Evolutionary conservation across 2,888 invertebrate species (phyloP), one percentile per base, ranked within the genome.

Genomic region (Tanaodytes sp.): DNA sequence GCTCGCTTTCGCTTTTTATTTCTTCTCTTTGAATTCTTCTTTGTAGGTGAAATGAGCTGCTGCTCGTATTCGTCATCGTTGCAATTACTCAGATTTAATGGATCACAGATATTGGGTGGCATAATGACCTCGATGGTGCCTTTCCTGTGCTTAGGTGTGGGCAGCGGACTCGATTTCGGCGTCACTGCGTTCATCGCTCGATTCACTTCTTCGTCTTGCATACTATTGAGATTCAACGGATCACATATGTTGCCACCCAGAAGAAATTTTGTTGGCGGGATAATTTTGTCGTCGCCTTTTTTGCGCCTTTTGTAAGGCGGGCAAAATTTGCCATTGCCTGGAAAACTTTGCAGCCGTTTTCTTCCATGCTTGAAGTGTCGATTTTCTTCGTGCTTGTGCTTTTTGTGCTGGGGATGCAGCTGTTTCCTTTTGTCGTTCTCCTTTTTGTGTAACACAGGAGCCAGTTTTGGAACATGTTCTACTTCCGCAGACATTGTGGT

Each of bases 171-270:
- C 23, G 95, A 95, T 80, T 94, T 93, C 52, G 97, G 97, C 12
- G 97, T 97, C 0, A 93, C 92, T n/a, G 93, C 92, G 86, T 94
- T 94, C 89, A 94, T 92, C 5, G 92, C 92, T 75, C 92, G 88
- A 77, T 91, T 91, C 15, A 91, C 87, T 76, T 92, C 92, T 82
- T 93, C 93, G 82, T 93, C 92, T 85, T 92, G 94, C 77, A 98
- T 88, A 81, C 96, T 96, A 81, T 95, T 96, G 67, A 98, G 86
- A 86, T 98, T 98, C 42, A 98, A 86, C 0, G 97, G 98, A 87
- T 98, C 98, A 75, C 93, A 93, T 75, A 97, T 97, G 85, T 96
- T 97, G 6, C 97, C 98, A 40, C 97, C 98, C 1, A 97, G 88
- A 2, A 96, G 86, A 86, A 98, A 97, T 85, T 96, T 96, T 0